Evolutionary conservation across 2,888 invertebrate species (phyloP).

Genomic region (Litoditis marina): DNA sequence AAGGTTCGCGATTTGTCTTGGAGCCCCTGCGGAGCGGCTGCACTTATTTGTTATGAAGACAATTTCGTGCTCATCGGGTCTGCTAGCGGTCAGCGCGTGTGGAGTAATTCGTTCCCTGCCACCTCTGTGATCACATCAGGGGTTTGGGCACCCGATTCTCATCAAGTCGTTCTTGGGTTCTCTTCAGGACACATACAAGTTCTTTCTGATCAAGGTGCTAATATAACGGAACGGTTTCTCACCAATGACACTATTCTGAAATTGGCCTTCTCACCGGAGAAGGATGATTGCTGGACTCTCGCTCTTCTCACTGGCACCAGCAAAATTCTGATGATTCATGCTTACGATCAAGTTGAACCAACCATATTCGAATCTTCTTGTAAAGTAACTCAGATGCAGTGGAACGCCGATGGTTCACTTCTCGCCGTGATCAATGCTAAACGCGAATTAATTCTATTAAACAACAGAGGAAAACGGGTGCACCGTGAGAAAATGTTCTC

Average conservation of each 20-base stretch:
- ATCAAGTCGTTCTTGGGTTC: constrained; percentile 68
- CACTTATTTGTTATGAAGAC: constrained; percentile 94
- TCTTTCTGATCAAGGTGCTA: constrained; percentile 50
- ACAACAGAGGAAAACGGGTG: constrained; percentile 23
- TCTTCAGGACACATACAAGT: constrained; percentile 51
- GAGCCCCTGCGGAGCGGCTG: constrained; percentile 97
- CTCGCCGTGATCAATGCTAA: constrained; percentile 49
- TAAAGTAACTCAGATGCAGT: constrained; percentile 45
- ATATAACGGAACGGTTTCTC: constrained; percentile 49
- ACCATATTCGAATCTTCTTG: constrained; percentile 21
- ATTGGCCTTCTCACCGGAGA: constrained; percentile 45
- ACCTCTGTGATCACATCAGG: constrained; percentile 81
- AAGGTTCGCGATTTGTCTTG: constrained; percentile 96
- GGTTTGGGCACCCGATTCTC: constrained; percentile 95
- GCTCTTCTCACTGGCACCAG: constrained; percentile 33
- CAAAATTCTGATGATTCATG: constrained; percentile 31
- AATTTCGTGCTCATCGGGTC: constrained; percentile 90
- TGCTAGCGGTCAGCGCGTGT: constrained; percentile 71
- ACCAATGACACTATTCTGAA: constrained; percentile 36
- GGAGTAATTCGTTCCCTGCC: constrained; percentile 86
- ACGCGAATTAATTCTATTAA: constrained; percentile 34
- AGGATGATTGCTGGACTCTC: constrained; percentile 50
- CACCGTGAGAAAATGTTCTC: constrained; percentile 26
- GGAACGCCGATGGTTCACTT: constrained; percentile 51
- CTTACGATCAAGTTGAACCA: constrained; percentile 31